Evolutionary conservation across 2,888 invertebrate species (phyloP).

Genomic region (Leucophora obtusa): DNA sequence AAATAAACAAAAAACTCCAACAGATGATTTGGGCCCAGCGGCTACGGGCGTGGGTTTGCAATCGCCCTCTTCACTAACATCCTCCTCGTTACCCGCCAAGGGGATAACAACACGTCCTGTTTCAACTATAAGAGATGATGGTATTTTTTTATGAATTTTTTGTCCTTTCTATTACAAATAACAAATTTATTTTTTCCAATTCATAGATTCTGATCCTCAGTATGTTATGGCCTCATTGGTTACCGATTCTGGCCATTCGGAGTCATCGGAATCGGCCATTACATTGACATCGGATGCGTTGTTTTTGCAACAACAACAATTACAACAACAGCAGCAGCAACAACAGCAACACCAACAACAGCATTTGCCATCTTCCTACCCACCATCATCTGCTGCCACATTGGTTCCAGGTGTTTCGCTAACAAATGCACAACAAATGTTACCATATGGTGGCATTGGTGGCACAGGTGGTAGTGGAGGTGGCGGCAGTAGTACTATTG

Average conservation of each 20-base stretch:
- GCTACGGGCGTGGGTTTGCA: conserved; percentile 73
- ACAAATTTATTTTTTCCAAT: not conserved
- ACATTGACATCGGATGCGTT: conserved; percentile 72
- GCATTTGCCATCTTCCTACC: conserved; percentile 71
- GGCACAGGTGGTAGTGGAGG: conserved; percentile 66
- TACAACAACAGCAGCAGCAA: conserved; percentile 46
- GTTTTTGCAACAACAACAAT: conserved; percentile 65
- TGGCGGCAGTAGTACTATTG: conserved; percentile 49
- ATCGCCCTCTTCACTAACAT: conserved; percentile 72
- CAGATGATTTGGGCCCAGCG: conserved; percentile 76
- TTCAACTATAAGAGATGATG: conserved; percentile 79
- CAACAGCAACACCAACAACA: conserved; percentile 61
- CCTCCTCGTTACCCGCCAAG: conserved; percentile 69
- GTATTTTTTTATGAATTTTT: conserved; percentile 72
- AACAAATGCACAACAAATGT: conserved; percentile 72
- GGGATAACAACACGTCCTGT: conserved; percentile 74
- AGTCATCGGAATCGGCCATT: conserved; percentile 77
- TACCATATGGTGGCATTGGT: conserved; percentile 69
- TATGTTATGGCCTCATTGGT: conserved; percentile 76
- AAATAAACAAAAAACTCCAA: conserved; percentile 80
- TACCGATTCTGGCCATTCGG: conserved; percentile 78
- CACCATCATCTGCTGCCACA: conserved; percentile 67
- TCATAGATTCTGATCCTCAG: conserved; percentile 66
- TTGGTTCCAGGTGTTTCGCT: conserved; percentile 63
- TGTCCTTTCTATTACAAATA: not conserved